phyloP scores from a whole-genome alignment of 2,888 invertebrate species.

The Nasonovia ribisnigri region DNA sequence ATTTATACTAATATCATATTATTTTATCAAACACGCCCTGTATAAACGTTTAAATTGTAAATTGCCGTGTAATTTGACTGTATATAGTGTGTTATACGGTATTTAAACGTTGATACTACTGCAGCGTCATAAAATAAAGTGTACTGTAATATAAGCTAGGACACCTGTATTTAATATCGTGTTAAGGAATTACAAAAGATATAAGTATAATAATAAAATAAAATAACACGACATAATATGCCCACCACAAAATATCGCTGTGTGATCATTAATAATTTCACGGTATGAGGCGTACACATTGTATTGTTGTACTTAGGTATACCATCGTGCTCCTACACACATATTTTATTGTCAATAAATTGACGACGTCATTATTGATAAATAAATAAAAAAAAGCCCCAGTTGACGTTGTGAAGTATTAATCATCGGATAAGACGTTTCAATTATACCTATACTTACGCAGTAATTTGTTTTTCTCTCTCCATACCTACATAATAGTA shows the following conservation, averaged over 20 bases:
- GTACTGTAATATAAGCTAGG: not conserved
- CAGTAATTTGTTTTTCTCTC: not conserved
- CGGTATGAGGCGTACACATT: not conserved
- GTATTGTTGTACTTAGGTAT: not conserved
- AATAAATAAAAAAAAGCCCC: not conserved
- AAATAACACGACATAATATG: not conserved
- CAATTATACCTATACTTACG: not conserved
- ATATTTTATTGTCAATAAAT: slow-evolving; percentile 3
- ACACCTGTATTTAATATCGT: not conserved
- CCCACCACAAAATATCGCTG: not conserved
- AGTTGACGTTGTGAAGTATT: slow-evolving; percentile 16
- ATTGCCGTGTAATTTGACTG: not conserved
- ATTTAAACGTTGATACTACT: not conserved
- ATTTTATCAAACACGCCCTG: not conserved
- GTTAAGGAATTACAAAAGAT: not conserved
- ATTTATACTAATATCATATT: not conserved
- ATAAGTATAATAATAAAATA: not conserved
- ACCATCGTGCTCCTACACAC: not conserved
- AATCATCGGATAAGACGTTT: not conserved
- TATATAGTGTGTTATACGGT: not conserved
- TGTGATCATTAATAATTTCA: slow-evolving; percentile 17
- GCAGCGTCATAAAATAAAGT: not conserved
- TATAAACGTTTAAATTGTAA: not conserved
- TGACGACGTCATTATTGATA: slow-evolving; percentile 2
- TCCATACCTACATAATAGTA: not conserved